Conservation (phyloP, 1,140 invertebrate genomes). For the Bombus confusus region DNA sequence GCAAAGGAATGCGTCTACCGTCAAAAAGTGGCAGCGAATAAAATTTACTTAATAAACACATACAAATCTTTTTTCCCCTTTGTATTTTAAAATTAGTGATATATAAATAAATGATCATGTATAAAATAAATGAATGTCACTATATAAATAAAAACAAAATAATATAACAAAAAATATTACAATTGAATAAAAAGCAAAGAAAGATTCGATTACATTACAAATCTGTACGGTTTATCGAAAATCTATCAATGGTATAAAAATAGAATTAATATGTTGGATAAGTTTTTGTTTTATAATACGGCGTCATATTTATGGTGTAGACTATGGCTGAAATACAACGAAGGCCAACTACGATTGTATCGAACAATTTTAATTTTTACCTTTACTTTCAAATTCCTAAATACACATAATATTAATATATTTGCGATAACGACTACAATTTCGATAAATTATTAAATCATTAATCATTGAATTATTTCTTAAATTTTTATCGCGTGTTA, state of each 20-base stretch:
- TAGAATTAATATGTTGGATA: neutral
- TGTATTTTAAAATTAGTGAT: no score
- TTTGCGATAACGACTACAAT: no score
- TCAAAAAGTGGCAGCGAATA: no score
- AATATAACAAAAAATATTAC: neutral
- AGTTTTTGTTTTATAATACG: neutral
- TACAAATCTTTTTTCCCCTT: no score
- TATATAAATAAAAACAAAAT: neutral
- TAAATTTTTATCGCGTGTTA: no score
- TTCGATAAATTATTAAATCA: no score
- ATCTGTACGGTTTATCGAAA: neutral
- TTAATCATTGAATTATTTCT: no score
- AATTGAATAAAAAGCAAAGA: neutral
- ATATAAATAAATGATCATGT: no score
- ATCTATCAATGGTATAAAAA: neutral
- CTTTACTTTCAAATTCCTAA: neutral
- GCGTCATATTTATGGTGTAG: neutral
- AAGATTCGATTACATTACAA: neutral
- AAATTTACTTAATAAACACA: no score
- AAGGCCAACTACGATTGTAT: neutral
- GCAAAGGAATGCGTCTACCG: no score
- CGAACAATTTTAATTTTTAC: neutral
- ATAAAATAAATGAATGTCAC: no score
- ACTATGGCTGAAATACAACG: neutral
- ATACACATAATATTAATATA: neutral